phyloP scores from a whole-genome alignment of 92 coral and sea anemone genomes.

The Phymanthus crucifer region DNA sequence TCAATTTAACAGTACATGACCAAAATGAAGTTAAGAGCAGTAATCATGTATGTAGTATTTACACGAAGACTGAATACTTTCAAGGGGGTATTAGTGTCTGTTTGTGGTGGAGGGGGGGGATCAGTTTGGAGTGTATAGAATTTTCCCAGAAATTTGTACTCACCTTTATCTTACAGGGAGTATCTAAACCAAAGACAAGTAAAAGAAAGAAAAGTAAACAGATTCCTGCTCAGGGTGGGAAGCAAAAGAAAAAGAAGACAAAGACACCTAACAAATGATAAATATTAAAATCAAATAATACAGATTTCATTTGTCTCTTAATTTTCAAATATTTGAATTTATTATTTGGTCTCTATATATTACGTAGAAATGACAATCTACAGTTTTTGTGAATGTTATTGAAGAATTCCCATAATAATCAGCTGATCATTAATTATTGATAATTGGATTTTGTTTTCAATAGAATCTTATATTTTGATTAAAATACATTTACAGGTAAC shows the following conservation, averaged over 20 bases:
- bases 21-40: neutral
- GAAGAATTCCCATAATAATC: neutral
- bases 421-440: neutral
- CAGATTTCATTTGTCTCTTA: neutral
- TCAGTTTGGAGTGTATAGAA: too few relatives aligned
- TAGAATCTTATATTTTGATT: neutral
- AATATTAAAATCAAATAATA: neutral
- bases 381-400: neutral
- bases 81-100: too few relatives aligned
- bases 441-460: neutral
- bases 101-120: too few relatives aligned
- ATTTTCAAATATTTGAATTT: neutral
- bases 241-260: constrained; percentile 1
- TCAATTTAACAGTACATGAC: neutral
- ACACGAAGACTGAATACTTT: too few relatives aligned
- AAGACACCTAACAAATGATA: neutral
- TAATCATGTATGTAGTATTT: neutral
- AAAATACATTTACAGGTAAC: neutral
- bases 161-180: neutral
- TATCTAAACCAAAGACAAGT: neutral
- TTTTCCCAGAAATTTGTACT: neutral
- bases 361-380: neutral
- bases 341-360: too few relatives aligned
- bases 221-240: neutral
- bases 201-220: neutral